phyloP scores from a whole-genome alignment of 53 echinoderm and acorn worm genomes.

The Crossaster papposus region DNA sequence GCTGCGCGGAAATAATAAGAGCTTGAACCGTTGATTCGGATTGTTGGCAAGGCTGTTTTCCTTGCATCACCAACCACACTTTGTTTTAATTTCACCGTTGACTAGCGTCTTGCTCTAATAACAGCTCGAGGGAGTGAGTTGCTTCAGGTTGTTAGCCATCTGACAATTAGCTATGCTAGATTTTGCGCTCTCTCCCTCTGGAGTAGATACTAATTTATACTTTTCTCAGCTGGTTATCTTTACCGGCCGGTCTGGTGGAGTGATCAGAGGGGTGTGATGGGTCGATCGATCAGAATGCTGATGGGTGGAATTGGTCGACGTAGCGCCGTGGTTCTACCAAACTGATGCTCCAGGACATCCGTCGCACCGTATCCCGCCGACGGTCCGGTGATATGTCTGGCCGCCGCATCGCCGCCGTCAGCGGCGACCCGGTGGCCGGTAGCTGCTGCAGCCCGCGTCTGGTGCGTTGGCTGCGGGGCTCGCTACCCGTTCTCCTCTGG shows the following conservation, averaged over 20 bases:
- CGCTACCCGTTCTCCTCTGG: slow-evolving; percentile 34
- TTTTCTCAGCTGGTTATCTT: too few relatives aligned
- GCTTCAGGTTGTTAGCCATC: too few relatives aligned
- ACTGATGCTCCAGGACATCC: neutral
- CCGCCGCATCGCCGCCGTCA: neutral
- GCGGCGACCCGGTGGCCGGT: slow-evolving; percentile 8
- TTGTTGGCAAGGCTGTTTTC: neutral
- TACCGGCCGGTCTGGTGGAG: too few relatives aligned
- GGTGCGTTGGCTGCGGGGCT: slow-evolving; percentile 24
- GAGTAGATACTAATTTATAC: too few relatives aligned
- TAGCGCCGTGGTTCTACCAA: neutral
- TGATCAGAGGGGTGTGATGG: too few relatives aligned
- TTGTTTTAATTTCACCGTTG: too few relatives aligned
- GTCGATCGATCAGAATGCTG: neutral
- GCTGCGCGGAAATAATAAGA: neutral
- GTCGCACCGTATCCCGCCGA: neutral
- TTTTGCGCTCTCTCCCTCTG: too few relatives aligned
- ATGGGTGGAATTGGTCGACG: neutral
- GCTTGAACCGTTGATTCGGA: neutral
- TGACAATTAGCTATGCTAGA: too few relatives aligned
- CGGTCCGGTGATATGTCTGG: neutral
- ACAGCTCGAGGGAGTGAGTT: too few relatives aligned
- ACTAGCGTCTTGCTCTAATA: too few relatives aligned
- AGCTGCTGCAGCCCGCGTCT: slow-evolving; percentile 6
- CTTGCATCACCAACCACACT: too few relatives aligned